Conservation (phyloP, 2,888 invertebrate species). For the Priocnemis perturbator region DNA sequence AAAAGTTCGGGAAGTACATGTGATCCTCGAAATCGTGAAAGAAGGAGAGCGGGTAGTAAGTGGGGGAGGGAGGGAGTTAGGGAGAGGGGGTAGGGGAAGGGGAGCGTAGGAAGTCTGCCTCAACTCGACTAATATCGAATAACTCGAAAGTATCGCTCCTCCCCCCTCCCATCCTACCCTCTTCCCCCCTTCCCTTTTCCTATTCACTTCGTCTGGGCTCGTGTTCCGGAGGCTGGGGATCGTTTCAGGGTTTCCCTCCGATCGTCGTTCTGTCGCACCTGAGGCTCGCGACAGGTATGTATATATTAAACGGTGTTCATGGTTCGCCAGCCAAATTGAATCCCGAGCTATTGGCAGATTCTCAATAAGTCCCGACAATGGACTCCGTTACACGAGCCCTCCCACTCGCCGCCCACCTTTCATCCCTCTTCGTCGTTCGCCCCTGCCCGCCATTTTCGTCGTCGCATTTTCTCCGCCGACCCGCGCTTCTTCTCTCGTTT, state of each 20-base stretch:
- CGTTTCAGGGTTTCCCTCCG: conserved; percentile 26
- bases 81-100: background rate
- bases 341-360: conserved; percentile 62
- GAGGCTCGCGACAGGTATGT: conserved; percentile 15
- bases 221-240: conserved; percentile 8
- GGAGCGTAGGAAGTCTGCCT: conserved; percentile 4
- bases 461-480: background rate
- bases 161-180: background rate
- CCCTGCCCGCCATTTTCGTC: background rate
- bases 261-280: conserved; percentile 8
- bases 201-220: background rate
- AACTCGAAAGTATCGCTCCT: conserved; percentile 35
- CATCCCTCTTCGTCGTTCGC: conserved; percentile 10
- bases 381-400: conserved; percentile 53
- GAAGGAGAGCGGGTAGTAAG: too few species aligned
- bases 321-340: conserved; percentile 64
- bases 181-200: conserved; percentile 2
- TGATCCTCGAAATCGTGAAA: too few species aligned
- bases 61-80: too few species aligned
- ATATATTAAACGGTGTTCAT: conserved; percentile 61
- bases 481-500: background rate
- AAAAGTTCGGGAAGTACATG: background rate
- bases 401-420: conserved; percentile 33
- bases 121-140: conserved; percentile 29
- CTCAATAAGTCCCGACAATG: conserved; percentile 64